Conservation (phyloP, 2,797 vertebrate genomes). For the Lagodon rhomboides region DNA sequence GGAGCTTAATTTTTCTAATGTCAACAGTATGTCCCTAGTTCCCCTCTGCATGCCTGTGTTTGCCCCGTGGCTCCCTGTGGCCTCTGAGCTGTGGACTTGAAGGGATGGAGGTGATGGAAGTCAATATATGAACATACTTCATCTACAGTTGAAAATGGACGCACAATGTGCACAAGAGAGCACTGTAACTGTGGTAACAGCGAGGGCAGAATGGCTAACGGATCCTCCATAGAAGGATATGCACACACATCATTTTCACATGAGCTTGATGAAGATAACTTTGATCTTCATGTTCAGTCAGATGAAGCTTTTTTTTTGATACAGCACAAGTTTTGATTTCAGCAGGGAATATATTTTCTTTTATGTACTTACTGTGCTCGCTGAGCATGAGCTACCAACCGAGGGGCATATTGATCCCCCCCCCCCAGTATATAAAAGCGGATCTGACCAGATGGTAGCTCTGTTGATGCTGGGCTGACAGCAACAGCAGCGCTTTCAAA, state of each 20-base stretch:
- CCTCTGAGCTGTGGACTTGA: slow-evolving; percentile 21
- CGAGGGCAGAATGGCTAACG: neutral
- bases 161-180: slow-evolving; percentile 12
- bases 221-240: neutral
- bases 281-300: slow-evolving; percentile 42
- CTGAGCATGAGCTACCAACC: slow-evolving; percentile 59
- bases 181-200: slow-evolving; percentile 12
- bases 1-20: slow-evolving; percentile 8
- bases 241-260: neutral
- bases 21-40: slow-evolving; percentile 1
- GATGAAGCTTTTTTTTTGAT: slow-evolving; percentile 27
- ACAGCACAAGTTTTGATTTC: slow-evolving; percentile 41
- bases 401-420: slow-evolving; percentile 54
- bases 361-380: slow-evolving; percentile 48
- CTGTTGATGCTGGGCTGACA: slow-evolving; percentile 47
- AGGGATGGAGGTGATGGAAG: slow-evolving; percentile 30
- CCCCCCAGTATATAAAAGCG: slow-evolving; percentile 52
- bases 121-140: slow-evolving; percentile 49
- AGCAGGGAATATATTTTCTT: slow-evolving; percentile 52
- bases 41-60: slow-evolving; percentile 29
- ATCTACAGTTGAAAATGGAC: slow-evolving; percentile 24
- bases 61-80: slow-evolving; percentile 35
- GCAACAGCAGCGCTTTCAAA: slow-evolving; percentile 36
- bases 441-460: slow-evolving; percentile 60
- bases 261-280: slow-evolving; percentile 22